Percentiles rank a stretch among this genome's conserved stretches.
phyloP scores from a whole-genome alignment of 2,888 invertebrate genomes.

The Plebejus anna region DNA sequence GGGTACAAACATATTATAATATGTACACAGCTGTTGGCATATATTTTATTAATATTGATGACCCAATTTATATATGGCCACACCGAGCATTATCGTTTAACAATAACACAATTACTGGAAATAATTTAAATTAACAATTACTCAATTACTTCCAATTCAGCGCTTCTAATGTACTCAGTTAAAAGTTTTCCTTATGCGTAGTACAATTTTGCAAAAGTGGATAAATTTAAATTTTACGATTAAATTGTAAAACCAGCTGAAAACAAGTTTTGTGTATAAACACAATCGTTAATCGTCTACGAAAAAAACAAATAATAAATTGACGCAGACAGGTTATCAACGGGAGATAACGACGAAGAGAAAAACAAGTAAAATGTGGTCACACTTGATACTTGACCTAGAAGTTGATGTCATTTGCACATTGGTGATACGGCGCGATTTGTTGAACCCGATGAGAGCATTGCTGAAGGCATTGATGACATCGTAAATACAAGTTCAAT shows the following conservation, averaged over 20 bases:
- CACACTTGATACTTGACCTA: constrained; percentile 42
- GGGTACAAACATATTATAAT: background rate
- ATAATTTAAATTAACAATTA: background rate
- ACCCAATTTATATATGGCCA: constrained; percentile 19
- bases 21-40: constrained; percentile 20
- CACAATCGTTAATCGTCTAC: constrained; percentile 28
- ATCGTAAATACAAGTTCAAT: constrained; percentile 28
- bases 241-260: background rate
- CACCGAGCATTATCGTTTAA: constrained; percentile 1
- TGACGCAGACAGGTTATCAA: constrained; percentile 51
- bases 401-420: constrained; percentile 32
- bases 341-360: constrained; percentile 43
- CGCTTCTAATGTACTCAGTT: background rate
- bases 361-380: constrained; percentile 43
- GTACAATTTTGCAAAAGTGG: background rate
- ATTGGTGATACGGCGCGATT: constrained; percentile 32
- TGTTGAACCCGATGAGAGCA: constrained; percentile 36
- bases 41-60: constrained; percentile 22
- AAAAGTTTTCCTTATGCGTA: background rate
- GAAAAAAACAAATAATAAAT: constrained; percentile 49
- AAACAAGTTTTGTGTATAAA: constrained; percentile 6
- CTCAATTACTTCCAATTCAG: background rate
- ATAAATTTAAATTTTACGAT: background rate
- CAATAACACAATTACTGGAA: background rate
- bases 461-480: constrained; percentile 33